Evolutionary conservation across 2,888 invertebrate genomes (phyloP).

Genomic region (Gnatocerus cornutus): DNA sequence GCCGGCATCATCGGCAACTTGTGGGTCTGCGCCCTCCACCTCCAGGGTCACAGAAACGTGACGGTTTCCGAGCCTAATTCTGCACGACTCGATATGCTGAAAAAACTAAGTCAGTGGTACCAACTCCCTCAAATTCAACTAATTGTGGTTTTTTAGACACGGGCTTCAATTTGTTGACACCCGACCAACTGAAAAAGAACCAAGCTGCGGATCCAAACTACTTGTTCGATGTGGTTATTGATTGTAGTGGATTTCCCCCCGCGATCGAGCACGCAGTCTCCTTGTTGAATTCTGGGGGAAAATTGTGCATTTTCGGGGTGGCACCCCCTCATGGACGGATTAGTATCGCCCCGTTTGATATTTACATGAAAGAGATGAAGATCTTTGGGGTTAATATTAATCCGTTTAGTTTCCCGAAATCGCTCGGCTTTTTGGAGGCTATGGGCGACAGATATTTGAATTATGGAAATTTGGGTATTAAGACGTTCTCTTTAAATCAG

Average conservation of each 20-base stretch:
- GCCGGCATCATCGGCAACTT: constrained; percentile 84
- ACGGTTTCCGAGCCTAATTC: constrained; percentile 80
- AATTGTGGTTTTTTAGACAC: constrained; percentile 71
- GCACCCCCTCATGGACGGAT: constrained; percentile 74
- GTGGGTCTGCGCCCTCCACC: constrained; percentile 79
- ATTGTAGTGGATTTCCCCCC: constrained; percentile 82
- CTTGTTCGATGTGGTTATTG: constrained; percentile 79
- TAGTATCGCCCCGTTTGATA: constrained; percentile 74
- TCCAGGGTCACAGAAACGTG: constrained; percentile 80
- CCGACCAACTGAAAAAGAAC: constrained; percentile 72
- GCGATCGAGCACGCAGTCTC: constrained; percentile 79
- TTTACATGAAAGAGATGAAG: constrained; percentile 78
- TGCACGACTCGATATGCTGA: constrained; percentile 71
- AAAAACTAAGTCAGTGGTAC: constrained; percentile 71
- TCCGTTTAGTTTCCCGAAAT: constrained; percentile 79
- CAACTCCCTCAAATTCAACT: not conserved
- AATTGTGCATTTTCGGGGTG: constrained; percentile 81
- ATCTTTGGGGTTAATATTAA: constrained; percentile 80
- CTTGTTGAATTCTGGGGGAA: constrained; percentile 76
- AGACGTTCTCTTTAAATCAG: constrained; percentile 73
- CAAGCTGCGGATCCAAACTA: constrained; percentile 67
- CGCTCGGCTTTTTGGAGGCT: constrained; percentile 76
- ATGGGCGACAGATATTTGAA: constrained; percentile 77
- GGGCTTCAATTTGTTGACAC: constrained; percentile 75
- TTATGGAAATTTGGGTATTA: constrained; percentile 76